Evolutionary conservation across 1,140 invertebrate genomes (phyloP).

Genomic region (Cydia splendana): DNA sequence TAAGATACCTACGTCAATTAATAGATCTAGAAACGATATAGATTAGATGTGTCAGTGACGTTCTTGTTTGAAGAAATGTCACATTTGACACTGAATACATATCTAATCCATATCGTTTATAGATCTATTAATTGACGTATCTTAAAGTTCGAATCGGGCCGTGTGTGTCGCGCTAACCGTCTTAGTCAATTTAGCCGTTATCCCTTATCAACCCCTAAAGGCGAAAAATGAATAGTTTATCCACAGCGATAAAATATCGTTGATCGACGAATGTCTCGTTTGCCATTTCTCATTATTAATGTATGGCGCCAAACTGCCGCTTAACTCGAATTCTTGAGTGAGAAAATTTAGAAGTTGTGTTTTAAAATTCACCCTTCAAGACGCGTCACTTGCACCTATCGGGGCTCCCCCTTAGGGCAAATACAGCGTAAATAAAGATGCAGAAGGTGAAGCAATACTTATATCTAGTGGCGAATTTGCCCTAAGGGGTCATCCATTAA

Average conservation of each 20-base stretch:
- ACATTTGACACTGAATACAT: too few relatives aligned
- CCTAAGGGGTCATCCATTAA: too few relatives aligned
- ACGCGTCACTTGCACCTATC: slow-evolving; percentile 8
- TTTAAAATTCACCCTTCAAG: slow-evolving; percentile 26
- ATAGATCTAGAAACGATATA: too few relatives aligned
- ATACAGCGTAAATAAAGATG: background rate
- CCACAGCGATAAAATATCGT: background rate
- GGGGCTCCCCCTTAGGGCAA: background rate
- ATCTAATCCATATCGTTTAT: too few relatives aligned
- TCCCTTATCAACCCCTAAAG: background rate
- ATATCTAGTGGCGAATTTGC: too few relatives aligned
- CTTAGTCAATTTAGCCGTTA: too few relatives aligned
- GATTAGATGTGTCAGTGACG: too few relatives aligned
- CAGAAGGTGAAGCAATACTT: slow-evolving; percentile 13
- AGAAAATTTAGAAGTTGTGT: slow-evolving; percentile 4
- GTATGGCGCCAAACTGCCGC: background rate
- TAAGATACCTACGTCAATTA: too few relatives aligned
- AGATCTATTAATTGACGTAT: too few relatives aligned
- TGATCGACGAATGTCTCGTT: background rate
- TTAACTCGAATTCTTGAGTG: background rate
- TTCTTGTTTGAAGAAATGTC: too few relatives aligned
- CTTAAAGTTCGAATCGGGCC: too few relatives aligned
- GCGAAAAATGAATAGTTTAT: background rate
- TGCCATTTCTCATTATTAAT: background rate
- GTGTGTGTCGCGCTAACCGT: too few relatives aligned